phyloP scores from a whole-genome alignment of 2,113 vertebrate genomes.

The Trachemys scripta region DNA sequence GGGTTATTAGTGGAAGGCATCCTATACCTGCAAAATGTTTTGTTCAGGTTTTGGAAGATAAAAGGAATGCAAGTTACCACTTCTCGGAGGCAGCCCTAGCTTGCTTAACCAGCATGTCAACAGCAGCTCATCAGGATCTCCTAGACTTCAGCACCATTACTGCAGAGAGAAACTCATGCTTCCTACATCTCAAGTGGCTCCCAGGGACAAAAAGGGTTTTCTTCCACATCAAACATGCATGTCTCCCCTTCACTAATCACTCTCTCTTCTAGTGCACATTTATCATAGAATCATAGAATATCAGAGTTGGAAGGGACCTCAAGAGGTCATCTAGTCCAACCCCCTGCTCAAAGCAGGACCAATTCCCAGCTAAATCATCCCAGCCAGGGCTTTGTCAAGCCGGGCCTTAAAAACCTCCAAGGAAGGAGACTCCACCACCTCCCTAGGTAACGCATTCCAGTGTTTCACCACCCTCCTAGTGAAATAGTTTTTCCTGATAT shows the following conservation, averaged over 20 bases:
- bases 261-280: neutral
- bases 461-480: no score
- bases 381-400: no score
- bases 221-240: neutral
- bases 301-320: no score
- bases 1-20: neutral
- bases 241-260: neutral
- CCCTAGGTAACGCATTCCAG: no score
- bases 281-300: no score
- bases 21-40: neutral
- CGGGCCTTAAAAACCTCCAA: no score
- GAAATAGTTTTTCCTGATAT: no score
- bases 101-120: neutral
- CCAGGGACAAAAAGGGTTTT: neutral
- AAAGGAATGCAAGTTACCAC: neutral
- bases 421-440: no score
- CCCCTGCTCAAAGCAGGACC: no score
- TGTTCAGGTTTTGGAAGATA: neutral
- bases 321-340: no score
- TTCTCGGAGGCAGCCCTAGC: neutral
- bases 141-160: accelerated
- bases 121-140: neutral
- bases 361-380: no score
- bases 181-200: accelerated
- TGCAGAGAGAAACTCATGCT: neutral